Percentiles rank a stretch among this genome's conserved stretches.
Conservation (phyloP, 1,140 invertebrate genomes). For the Ips typographus region DNA sequence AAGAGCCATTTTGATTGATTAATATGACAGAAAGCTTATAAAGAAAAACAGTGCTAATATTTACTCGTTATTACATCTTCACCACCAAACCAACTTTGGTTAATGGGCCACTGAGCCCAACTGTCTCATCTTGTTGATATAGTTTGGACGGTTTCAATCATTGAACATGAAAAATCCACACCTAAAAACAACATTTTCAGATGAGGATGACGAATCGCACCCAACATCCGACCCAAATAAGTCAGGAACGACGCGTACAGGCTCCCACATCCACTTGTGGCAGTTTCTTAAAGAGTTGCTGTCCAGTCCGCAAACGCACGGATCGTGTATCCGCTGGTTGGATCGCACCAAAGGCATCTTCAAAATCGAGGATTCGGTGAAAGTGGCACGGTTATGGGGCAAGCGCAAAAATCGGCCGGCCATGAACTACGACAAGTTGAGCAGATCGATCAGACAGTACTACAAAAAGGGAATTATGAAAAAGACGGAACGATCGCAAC, state of each 20-base stretch:
- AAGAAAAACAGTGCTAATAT: too few relatives aligned
- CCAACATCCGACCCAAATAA: constrained; percentile 38
- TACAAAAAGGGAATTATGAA: constrained; percentile 99
- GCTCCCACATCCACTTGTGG: constrained; percentile 95
- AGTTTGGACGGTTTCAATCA: too few relatives aligned
- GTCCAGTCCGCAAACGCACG: constrained; percentile 79
- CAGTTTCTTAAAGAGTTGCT: constrained; percentile 98
- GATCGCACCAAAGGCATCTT: constrained; percentile 94
- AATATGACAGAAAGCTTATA: too few relatives aligned
- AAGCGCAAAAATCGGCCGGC: constrained; percentile 95
- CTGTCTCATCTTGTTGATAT: too few relatives aligned
- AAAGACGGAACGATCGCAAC: constrained; percentile 96
- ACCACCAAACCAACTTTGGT: too few relatives aligned
- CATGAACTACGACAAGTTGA: constrained; percentile 99
- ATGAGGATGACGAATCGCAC: constrained; percentile 58
- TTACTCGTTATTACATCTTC: too few relatives aligned
- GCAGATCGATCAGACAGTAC: constrained; percentile 96
- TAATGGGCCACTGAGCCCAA: too few relatives aligned
- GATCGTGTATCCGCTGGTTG: constrained; percentile 94
- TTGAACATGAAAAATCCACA: background rate
- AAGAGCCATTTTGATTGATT: too few relatives aligned
- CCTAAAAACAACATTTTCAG: constrained; percentile 47
- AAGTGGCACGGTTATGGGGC: constrained; percentile 95
- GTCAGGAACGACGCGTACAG: constrained; percentile 44
- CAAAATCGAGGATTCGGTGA: constrained; percentile 98